Evolutionary conservation across 2,113 vertebrate genomes (phyloP).

Genomic region (Albula goreensis): DNA sequence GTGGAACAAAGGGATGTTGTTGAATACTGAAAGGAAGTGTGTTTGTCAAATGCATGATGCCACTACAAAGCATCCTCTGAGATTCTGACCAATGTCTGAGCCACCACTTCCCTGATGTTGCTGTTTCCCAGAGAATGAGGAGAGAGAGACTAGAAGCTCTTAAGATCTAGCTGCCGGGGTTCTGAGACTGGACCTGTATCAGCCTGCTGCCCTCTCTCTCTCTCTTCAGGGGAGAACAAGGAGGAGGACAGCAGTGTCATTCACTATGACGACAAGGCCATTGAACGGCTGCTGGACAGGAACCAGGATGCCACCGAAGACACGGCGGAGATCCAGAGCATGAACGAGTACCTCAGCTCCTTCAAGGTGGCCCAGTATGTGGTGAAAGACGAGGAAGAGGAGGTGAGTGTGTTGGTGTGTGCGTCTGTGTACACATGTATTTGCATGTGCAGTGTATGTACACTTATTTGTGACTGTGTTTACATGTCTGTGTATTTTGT

Average conservation of each 20-base stretch:
- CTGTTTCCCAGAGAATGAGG: too few species aligned
- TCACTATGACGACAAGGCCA: conserved; percentile 95
- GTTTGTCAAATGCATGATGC: too few species aligned
- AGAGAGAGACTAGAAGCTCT: too few species aligned
- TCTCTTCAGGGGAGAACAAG: conserved; percentile 83
- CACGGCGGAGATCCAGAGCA: conserved; percentile 94
- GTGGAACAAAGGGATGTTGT: too few species aligned
- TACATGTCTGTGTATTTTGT: too few species aligned
- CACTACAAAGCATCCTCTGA: too few species aligned
- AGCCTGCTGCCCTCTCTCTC: neutral
- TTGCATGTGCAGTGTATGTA: neutral
- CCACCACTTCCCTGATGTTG: too few species aligned
- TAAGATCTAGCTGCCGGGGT: too few species aligned
- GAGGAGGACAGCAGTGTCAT: conserved; percentile 97
- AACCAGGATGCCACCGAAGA: conserved; percentile 94
- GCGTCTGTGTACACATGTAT: neutral
- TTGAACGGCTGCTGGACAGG: conserved; percentile 86
- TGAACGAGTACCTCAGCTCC: conserved; percentile 98
- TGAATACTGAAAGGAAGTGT: too few species aligned
- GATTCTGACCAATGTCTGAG: too few species aligned
- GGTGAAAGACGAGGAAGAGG: conserved; percentile 95
- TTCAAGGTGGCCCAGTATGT: conserved; percentile 98
- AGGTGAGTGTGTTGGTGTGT: conserved; percentile 69
- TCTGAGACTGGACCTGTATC: too few species aligned
- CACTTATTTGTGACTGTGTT: too few species aligned